Percentiles rank a stretch among this genome's conserved stretches.
These are phyloP conservation scores for Cherax quadricarinatus DNA, from an alignment of 1,140 invertebrate species.

Conservation along the genomic window DNA sequence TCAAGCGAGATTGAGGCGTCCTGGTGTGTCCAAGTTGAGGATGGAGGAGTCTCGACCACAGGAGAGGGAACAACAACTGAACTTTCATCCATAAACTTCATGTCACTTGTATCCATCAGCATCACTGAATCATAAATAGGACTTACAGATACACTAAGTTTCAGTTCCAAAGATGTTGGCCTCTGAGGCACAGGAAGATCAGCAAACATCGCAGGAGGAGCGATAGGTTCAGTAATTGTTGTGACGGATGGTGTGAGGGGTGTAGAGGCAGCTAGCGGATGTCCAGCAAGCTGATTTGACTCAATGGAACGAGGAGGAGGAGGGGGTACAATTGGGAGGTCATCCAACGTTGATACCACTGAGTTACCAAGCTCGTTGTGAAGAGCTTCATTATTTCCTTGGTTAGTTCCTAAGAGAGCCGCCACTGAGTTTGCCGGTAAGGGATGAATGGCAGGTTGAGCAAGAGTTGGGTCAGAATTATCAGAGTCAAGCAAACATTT, in stretches of 20 bases:
- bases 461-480: not conserved
- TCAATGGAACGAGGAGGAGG: slow-evolving; percentile 73
- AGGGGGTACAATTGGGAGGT: slow-evolving; percentile 74
- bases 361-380: not conserved
- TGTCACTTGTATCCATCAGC: slow-evolving; percentile 85
- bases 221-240: slow-evolving; percentile 53
- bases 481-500: slow-evolving; percentile 45
- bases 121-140: slow-evolving; percentile 40
- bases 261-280: slow-evolving; percentile 67
- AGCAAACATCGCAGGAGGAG: slow-evolving; percentile 72
- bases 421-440: slow-evolving; percentile 54
- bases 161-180: slow-evolving; percentile 35
- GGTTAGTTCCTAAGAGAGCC: slow-evolving; percentile 33
- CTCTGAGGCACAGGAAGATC: slow-evolving; percentile 39
- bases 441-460: slow-evolving; percentile 49
- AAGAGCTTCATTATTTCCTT: slow-evolving; percentile 5
- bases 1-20: slow-evolving; percentile 37
- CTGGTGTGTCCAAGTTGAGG: slow-evolving; percentile 66
- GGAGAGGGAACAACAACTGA: slow-evolving; percentile 81
- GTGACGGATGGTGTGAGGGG: slow-evolving; percentile 43
- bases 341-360: slow-evolving; percentile 69
- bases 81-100: slow-evolving; percentile 93
- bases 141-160: not conserved
- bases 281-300: not conserved
- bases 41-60: slow-evolving; percentile 72